Evolutionary conservation across 2,888 invertebrate species (phyloP).

Genomic region (Antitype chi): DNA sequence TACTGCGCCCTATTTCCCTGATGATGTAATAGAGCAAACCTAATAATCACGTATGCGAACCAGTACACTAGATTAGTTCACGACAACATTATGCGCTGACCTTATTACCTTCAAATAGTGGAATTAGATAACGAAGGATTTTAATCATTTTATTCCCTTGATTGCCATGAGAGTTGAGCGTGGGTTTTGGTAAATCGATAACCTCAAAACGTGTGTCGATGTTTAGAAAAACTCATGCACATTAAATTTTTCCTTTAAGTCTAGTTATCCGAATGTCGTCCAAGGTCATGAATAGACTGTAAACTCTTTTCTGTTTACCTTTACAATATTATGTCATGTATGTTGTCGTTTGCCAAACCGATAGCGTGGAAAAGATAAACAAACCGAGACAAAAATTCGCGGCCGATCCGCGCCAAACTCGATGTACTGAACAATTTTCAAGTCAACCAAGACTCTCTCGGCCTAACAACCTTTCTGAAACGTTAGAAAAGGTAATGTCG

Average conservation of each 20-base stretch:
- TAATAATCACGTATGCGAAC: conserved; percentile 69
- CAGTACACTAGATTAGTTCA: conserved; percentile 64
- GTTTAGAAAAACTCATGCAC: conserved; percentile 19
- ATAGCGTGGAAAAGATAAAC: conserved; percentile 57
- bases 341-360: conserved; percentile 50
- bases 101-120: conserved; percentile 50
- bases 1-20: conserved; percentile 83
- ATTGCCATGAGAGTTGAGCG: conserved; percentile 37
- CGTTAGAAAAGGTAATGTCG: conserved; percentile 11
- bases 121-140: conserved; percentile 45
- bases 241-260: conserved; percentile 15
- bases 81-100: conserved; percentile 50
- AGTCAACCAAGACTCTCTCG: conserved; percentile 7
- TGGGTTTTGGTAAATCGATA: conserved; percentile 31
- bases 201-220: conserved; percentile 30
- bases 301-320: conserved; percentile 33
- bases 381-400: conserved; percentile 44
- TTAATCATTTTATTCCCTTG: conserved; percentile 39
- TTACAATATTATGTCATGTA: conserved; percentile 37
- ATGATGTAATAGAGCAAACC: conserved; percentile 78
- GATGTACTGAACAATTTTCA: conserved; percentile 25
- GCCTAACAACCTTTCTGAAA: conserved; percentile 7
- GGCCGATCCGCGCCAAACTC: conserved; percentile 13
- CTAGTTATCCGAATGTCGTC: conserved; percentile 6
- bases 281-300: conserved; percentile 34